Evolutionary conservation across 2,797 vertebrate genomes (phyloP).

Genomic region (Neomorphus geoffroyi): DNA sequence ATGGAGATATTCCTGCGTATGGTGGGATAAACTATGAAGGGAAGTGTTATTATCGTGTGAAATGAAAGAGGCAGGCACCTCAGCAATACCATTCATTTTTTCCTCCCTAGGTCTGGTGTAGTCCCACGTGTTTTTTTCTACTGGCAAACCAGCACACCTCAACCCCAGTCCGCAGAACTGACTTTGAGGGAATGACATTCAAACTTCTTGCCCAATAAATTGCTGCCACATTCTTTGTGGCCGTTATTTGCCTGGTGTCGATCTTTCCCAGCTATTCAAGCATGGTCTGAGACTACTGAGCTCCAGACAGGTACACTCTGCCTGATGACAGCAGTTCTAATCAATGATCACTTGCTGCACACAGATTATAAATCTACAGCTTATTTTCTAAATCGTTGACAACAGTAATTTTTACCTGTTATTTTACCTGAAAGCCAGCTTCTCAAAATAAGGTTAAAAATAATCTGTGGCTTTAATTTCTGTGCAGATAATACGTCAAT

Average conservation of each 20-base stretch:
- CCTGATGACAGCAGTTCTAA: background rate
- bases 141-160: background rate
- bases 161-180: background rate
- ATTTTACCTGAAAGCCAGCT: background rate
- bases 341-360: background rate
- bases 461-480: background rate
- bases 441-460: background rate
- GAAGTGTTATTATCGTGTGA: background rate
- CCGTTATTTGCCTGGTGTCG: background rate
- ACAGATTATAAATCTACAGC: background rate
- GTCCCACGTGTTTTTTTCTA: background rate
- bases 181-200: background rate
- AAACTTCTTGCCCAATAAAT: background rate
- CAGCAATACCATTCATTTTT: background rate
- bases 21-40: background rate
- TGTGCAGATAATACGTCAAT: rapidly evolving
- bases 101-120: background rate
- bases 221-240: background rate
- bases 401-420: background rate
- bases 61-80: background rate
- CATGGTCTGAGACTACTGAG: rapidly evolving
- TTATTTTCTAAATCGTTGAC: background rate
- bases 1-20: background rate
- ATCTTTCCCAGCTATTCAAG: background rate
- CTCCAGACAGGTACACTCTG: background rate